Conservation (phyloP, 2,113 vertebrate genomes). For the Trinectes maculatus region DNA sequence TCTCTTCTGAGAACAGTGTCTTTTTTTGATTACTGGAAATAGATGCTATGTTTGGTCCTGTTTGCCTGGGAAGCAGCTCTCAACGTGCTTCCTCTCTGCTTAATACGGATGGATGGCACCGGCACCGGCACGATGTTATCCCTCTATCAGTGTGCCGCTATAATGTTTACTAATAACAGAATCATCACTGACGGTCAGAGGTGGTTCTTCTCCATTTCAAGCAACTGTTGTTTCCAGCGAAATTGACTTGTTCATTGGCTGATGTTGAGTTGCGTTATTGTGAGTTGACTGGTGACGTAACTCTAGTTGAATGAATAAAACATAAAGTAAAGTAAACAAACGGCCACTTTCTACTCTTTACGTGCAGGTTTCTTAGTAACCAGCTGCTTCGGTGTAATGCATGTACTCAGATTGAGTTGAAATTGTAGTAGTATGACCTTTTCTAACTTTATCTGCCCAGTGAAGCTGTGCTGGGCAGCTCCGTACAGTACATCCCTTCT, state of each 20-base stretch:
- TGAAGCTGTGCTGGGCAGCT: slow-evolving; percentile 19
- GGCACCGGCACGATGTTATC: slow-evolving; percentile 50
- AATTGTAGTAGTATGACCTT: slow-evolving; percentile 50
- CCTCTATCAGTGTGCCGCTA: slow-evolving; percentile 24
- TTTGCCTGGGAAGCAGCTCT: slow-evolving; percentile 54
- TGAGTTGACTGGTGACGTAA: not conserved
- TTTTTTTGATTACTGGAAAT: slow-evolving; percentile 49
- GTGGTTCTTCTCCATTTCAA: slow-evolving; percentile 12
- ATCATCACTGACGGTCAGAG: slow-evolving; percentile 9
- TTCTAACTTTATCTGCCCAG: slow-evolving; percentile 38
- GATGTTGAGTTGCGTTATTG: slow-evolving; percentile 30
- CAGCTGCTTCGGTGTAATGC: slow-evolving; percentile 5
- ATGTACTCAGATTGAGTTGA: slow-evolving; percentile 32
- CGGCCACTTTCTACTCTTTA: slow-evolving; percentile 8
- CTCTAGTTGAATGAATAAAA: not conserved
- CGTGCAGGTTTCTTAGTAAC: slow-evolving; percentile 2
- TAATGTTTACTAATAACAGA: slow-evolving; percentile 43
- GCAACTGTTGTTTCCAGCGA: slow-evolving; percentile 10
- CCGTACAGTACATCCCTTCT: slow-evolving; percentile 22
- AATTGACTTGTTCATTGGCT: slow-evolving; percentile 15
- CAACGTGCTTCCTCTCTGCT: slow-evolving; percentile 33
- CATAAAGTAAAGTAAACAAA: too few relatives aligned
- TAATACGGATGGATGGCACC: slow-evolving; percentile 58
- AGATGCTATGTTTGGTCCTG: slow-evolving; percentile 44
- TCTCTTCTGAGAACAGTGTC: slow-evolving; percentile 9